Percentiles rank a stretch among this genome's conserved stretches.
Evolutionary conservation across 53 echinoderm and acorn worm species (phyloP).

Genomic region (Stichopus horrens): DNA sequence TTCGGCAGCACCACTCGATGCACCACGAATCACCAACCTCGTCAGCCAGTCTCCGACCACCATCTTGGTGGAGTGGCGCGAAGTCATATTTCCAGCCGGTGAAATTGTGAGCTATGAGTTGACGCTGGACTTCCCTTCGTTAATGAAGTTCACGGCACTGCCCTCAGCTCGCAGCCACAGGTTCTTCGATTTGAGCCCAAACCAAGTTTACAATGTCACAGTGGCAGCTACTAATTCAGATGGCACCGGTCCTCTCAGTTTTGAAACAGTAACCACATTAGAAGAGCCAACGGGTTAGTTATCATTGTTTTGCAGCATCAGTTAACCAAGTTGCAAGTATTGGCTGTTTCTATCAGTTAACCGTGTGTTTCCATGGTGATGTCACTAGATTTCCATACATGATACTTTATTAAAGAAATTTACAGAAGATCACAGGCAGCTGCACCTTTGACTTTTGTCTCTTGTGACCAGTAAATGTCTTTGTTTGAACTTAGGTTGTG

Average conservation of each 20-base stretch:
- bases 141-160: background rate
- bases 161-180: slow-evolving; percentile 20
- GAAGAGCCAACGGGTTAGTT: slow-evolving; percentile 58
- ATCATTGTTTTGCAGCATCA: too few relatives aligned
- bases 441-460: too few relatives aligned
- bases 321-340: too few relatives aligned
- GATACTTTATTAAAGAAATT: too few relatives aligned
- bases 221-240: slow-evolving; percentile 73
- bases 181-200: slow-evolving; percentile 51
- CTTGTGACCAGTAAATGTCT: too few relatives aligned
- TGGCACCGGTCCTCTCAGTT: slow-evolving; percentile 62
- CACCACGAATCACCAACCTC: slow-evolving; percentile 74
- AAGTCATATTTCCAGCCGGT: slow-evolving; percentile 74
- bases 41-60: slow-evolving; percentile 69
- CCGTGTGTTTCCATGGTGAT: too few relatives aligned
- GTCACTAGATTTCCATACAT: too few relatives aligned
- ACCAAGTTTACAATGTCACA: slow-evolving; percentile 63
- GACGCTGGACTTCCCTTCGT: slow-evolving; percentile 23
- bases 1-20: slow-evolving; percentile 64
- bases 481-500: too few relatives aligned
- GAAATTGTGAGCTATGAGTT: slow-evolving; percentile 61
- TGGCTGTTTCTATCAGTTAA: too few relatives aligned
- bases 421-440: too few relatives aligned
- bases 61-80: slow-evolving; percentile 71
- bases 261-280: slow-evolving; percentile 63